Conservation (phyloP, 2,113 vertebrate species). For the Hypomesus transpacificus region DNA sequence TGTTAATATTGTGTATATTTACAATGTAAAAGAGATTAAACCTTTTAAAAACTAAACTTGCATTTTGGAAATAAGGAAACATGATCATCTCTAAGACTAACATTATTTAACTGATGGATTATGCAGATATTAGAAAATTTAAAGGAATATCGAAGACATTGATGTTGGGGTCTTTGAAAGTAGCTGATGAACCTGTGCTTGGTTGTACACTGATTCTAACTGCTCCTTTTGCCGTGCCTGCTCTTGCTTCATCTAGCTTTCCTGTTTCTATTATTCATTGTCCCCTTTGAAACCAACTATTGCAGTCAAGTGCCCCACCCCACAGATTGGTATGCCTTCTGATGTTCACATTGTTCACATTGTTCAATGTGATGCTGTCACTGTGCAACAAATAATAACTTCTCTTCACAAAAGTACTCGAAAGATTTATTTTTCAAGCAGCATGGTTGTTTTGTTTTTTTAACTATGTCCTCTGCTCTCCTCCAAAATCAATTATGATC, state of each 20-base stretch:
- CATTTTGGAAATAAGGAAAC: conserved; percentile 24
- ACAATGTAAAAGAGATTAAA: conserved; percentile 26
- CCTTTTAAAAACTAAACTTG: conserved; percentile 45
- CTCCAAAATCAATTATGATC: conserved; percentile 34
- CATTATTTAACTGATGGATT: conserved; percentile 50
- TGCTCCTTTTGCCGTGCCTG: conserved; percentile 24
- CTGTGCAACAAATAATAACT: conserved; percentile 24
- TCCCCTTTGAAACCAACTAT: background rate
- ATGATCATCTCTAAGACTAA: conserved; percentile 47
- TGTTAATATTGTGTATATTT: conserved; percentile 61
- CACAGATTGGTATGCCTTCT: conserved; percentile 7
- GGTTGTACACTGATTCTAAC: conserved; percentile 33
- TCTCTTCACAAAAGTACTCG: conserved; percentile 40
- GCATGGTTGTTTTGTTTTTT: conserved; percentile 30
- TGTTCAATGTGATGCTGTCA: conserved; percentile 41
- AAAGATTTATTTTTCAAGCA: conserved; percentile 20
- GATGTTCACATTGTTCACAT: conserved; percentile 41
- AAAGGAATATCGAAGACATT: conserved; percentile 15
- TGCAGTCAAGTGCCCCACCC: conserved; percentile 23
- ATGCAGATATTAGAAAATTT: conserved; percentile 31
- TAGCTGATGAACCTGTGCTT: conserved; percentile 25
- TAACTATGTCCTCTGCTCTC: conserved; percentile 31
- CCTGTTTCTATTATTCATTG: conserved; percentile 14
- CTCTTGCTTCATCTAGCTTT: conserved; percentile 33
- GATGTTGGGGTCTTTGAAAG: conserved; percentile 24